phyloP scores from a whole-genome alignment of 2,888 invertebrate genomes.

The Parnassius mnemosyne region DNA sequence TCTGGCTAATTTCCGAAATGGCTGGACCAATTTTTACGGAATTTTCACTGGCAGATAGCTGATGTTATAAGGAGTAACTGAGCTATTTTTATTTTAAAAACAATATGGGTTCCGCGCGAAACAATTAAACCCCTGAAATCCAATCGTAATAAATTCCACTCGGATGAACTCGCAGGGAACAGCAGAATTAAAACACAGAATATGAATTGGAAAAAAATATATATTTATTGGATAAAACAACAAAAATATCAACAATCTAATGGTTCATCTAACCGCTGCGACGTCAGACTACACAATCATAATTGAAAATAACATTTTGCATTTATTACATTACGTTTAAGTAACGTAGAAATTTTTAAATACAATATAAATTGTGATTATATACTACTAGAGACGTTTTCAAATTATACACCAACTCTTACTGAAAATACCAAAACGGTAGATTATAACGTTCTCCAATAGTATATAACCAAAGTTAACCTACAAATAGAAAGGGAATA shows the following conservation, averaged over 20 bases:
- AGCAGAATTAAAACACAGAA: slow-evolving; percentile 35
- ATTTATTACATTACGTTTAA: slow-evolving; percentile 6
- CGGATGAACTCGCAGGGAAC: too few relatives aligned
- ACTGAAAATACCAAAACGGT: slow-evolving; percentile 11
- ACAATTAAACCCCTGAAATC: too few relatives aligned
- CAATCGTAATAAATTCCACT: too few relatives aligned
- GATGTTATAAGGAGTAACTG: too few relatives aligned
- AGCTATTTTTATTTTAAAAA: too few relatives aligned
- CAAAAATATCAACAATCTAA: slow-evolving; percentile 55
- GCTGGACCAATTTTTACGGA: too few relatives aligned
- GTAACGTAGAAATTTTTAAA: not conserved
- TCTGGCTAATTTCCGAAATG: too few relatives aligned
- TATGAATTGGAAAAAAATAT: slow-evolving; percentile 57
- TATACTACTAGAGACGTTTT: not conserved
- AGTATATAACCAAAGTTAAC: slow-evolving; percentile 30
- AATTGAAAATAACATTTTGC: slow-evolving; percentile 16
- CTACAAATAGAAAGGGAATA: slow-evolving; percentile 41
- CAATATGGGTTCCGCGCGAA: too few relatives aligned
- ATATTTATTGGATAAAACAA: slow-evolving; percentile 63
- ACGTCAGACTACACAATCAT: slow-evolving; percentile 26
- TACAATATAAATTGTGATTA: not conserved
- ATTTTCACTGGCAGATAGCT: too few relatives aligned
- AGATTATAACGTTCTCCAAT: not conserved
- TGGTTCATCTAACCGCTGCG: slow-evolving; percentile 36
- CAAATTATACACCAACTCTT: not conserved